phyloP scores from a whole-genome alignment of 2,113 vertebrate species.

The Epinephelus moara region DNA sequence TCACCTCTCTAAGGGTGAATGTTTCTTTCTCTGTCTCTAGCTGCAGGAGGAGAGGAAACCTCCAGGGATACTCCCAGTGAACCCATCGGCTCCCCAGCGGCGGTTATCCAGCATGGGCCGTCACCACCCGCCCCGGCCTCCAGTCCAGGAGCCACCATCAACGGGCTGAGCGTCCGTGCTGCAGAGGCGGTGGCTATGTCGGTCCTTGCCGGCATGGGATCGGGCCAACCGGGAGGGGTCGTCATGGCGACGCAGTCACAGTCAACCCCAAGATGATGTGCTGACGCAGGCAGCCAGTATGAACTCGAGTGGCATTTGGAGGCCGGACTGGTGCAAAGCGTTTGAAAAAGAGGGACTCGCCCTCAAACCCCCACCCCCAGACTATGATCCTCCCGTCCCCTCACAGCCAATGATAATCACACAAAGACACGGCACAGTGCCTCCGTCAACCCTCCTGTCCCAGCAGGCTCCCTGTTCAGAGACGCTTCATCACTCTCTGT shows the following conservation, averaged over 20 bases:
- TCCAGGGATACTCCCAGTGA: conserved; percentile 88
- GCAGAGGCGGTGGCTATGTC: conserved; percentile 95
- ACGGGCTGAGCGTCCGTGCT: conserved; percentile 90
- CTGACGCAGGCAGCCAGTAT: conserved; percentile 60
- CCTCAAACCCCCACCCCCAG: conserved; percentile 46
- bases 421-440: conserved; percentile 64
- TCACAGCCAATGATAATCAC: conserved; percentile 72
- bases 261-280: conserved; percentile 94
- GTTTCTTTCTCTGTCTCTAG: conserved; percentile 80
- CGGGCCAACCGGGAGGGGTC: conserved; percentile 89
- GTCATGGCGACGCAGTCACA: conserved; percentile 91
- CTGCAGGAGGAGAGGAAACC: conserved; percentile 91
- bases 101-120: conserved; percentile 91
- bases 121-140: conserved; percentile 75
- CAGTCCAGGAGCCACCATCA: conserved; percentile 84
- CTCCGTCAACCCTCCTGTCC: conserved; percentile 50
- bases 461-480: conserved; percentile 38
- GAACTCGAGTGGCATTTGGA: conserved; percentile 69
- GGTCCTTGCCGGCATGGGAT: conserved; percentile 93
- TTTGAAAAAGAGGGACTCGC: conserved; percentile 51
- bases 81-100: conserved; percentile 88
- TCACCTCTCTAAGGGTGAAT: conserved; percentile 85
- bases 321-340: conserved; percentile 60
- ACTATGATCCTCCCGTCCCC: conserved; percentile 45
- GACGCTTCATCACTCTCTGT: conserved; percentile 49